phyloP scores from a whole-genome alignment of 1,140 invertebrate species.

The Ptiloglossa arizonensis region DNA sequence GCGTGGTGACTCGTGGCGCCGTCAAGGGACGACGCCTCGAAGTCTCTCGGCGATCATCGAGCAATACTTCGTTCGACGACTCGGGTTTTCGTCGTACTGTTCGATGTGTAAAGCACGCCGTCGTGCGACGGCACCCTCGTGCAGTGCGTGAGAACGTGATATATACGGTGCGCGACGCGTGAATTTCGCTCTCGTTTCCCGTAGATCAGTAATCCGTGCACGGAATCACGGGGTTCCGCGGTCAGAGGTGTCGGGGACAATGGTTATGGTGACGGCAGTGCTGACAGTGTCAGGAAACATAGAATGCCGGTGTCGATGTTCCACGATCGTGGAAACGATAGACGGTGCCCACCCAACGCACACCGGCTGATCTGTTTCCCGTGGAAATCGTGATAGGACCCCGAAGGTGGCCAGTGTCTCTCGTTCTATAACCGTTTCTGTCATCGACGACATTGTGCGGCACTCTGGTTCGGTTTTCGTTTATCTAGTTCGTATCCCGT shows the following conservation, averaged over 20 bases:
- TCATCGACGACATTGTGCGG: conserved; percentile 30
- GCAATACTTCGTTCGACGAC: conserved; percentile 44
- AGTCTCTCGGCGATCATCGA: conserved; percentile 48
- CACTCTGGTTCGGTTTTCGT: neutral
- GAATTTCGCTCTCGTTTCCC: neutral
- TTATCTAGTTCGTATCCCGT: neutral
- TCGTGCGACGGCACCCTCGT: conserved; percentile 38
- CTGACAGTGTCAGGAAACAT: conserved; percentile 33
- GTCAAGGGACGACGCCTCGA: conserved; percentile 60
- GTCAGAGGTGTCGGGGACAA: conserved; percentile 2
- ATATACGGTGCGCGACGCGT: conserved; percentile 17
- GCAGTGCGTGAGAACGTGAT: conserved; percentile 28
- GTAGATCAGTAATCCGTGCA: conserved; percentile 1
- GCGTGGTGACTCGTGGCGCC: conserved; percentile 61
- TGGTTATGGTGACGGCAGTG: conserved; percentile 35
- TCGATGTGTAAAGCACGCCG: conserved; percentile 40
- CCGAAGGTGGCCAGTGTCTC: neutral
- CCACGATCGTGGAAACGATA: conserved; percentile 18
- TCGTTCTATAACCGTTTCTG: neutral
- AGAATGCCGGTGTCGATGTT: conserved; percentile 29
- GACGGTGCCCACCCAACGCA: conserved; percentile 43
- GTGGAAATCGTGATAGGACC: neutral
- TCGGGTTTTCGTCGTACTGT: conserved; percentile 30
- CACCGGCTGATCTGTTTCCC: conserved; percentile 40
- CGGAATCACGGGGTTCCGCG: conserved; percentile 2